Evolutionary conservation across 2,797 vertebrate genomes (phyloP), one percentile per base, ranked within the genome.

Genomic region (Amazona ochrocephala): DNA sequence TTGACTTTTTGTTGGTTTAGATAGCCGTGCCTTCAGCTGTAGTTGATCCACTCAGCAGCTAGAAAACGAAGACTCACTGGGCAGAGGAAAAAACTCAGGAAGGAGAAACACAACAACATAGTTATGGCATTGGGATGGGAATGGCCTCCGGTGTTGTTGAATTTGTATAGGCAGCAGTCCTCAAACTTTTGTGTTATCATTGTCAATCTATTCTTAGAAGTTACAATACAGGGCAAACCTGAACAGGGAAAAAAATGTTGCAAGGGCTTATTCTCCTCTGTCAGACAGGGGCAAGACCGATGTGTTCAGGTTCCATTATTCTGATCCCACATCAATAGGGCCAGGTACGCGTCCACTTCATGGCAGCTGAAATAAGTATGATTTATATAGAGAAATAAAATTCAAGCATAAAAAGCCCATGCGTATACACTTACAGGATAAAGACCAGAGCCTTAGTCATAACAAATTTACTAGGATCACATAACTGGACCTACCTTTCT

Each of bases 301-400:
- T 68, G n/a, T 37, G 7, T 41, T 77, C 66, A 71, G 9, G 75
- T 91, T 89, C 42, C 11, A 30, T 83, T 77, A 50, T 75, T 80
- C 56, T 89, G 30, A 72, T 58, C 80, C 27, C 72, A 44, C n/a
- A 20, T 74, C 10, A 37, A 32, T 32, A 50, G 81, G 5, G 44
- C 6, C 13, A 56, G 14, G n/a, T 12, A 41, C 34, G n/a, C 29
- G 41, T 81, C 16, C 4, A 3, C 67, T 93, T 71, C 61, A 29
- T 32, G 66, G 48, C 19, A 68, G n/a, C 32, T 79, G 68, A 68
- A 87, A 61, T 29, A 83, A 34, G 39, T 77, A 47, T 68, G 81
- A 80, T 72, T 94, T n/a, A 84, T 53, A 37, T 48, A 65, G 29
- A 91, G 88, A 91, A 91, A 82, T 44, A 75, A 87, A 84, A 94